phyloP scores from a whole-genome alignment of 2,797 vertebrate genomes.

The Anguilla pacifica region DNA sequence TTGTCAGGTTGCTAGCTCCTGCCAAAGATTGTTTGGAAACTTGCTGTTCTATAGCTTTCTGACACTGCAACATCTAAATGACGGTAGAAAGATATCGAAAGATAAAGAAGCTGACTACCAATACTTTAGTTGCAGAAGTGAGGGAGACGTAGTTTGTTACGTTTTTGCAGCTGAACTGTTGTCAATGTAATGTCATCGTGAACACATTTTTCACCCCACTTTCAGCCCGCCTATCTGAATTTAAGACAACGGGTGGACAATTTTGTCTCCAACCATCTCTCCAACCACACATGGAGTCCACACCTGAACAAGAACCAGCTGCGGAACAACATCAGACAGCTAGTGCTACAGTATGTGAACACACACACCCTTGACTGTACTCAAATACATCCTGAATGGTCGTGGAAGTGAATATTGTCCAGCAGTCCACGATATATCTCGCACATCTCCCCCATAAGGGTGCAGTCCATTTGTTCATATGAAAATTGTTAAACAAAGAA shows the following conservation, averaged over 20 bases:
- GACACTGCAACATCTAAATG: not conserved
- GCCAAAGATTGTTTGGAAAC: not conserved
- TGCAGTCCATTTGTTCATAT: not conserved
- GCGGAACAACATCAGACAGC: slow-evolving; percentile 95
- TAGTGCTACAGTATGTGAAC: slow-evolving; percentile 91
- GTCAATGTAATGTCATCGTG: not conserved
- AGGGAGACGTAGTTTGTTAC: too few species aligned
- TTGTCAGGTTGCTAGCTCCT: not conserved
- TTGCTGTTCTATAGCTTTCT: not conserved
- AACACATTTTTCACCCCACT: not conserved
- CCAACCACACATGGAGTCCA: slow-evolving; percentile 98
- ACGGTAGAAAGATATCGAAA: not conserved
- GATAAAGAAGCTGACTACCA: not conserved
- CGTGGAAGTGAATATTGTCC: not conserved
- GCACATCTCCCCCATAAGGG: not conserved
- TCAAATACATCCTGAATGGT: not conserved
- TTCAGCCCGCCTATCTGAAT: slow-evolving; percentile 94
- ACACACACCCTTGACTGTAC: not conserved
- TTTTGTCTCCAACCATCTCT: slow-evolving; percentile 96
- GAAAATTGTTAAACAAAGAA: not conserved
- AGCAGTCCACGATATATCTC: not conserved
- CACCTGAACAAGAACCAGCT: slow-evolving; percentile 99
- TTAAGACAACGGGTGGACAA: slow-evolving; percentile 96
- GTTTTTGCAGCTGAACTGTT: not conserved
- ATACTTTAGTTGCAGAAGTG: not conserved